Conservation (phyloP, 2,888 invertebrate species). For the Ischnura elegans region DNA sequence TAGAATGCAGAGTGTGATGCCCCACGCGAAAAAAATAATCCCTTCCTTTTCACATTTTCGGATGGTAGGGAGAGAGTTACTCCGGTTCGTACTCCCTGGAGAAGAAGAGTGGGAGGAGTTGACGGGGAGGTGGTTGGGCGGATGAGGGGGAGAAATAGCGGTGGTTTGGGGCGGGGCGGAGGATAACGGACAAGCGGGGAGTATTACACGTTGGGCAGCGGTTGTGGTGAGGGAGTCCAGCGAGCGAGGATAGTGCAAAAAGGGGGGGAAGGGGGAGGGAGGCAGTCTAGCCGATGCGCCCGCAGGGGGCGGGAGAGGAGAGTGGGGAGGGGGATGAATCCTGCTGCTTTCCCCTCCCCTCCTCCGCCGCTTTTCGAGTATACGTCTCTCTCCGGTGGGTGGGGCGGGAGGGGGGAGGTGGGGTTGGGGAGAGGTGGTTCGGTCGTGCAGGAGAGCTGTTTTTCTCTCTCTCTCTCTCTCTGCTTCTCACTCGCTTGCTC, state of each 20-base stretch:
- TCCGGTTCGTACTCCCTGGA: not conserved
- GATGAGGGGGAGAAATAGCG: not conserved
- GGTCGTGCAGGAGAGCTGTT: not conserved
- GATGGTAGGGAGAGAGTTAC: not conserved
- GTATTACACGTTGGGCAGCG: not conserved
- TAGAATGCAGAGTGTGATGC: too few relatives aligned
- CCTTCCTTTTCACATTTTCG: too few relatives aligned
- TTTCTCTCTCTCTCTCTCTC: too few relatives aligned
- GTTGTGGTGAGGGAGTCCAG: not conserved
- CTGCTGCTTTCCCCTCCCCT: slow-evolving; percentile 23
- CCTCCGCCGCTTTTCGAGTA: not conserved
- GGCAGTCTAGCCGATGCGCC: slow-evolving; percentile 25
- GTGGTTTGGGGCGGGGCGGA: slow-evolving; percentile 24
- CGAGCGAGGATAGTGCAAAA: not conserved
- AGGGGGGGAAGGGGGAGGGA: not conserved
- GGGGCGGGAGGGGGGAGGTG: not conserved
- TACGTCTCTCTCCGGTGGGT: not conserved
- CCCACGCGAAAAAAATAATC: too few relatives aligned
- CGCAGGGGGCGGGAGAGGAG: not conserved
- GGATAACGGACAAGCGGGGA: not conserved
- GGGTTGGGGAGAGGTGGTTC: not conserved
- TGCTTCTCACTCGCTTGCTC: slow-evolving; percentile 25
- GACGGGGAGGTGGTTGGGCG: not conserved
- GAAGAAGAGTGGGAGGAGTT: not conserved
- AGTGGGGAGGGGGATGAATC: not conserved